phyloP scores from a whole-genome alignment of 2,113 vertebrate genomes.

The Cyanistes caeruleus region DNA sequence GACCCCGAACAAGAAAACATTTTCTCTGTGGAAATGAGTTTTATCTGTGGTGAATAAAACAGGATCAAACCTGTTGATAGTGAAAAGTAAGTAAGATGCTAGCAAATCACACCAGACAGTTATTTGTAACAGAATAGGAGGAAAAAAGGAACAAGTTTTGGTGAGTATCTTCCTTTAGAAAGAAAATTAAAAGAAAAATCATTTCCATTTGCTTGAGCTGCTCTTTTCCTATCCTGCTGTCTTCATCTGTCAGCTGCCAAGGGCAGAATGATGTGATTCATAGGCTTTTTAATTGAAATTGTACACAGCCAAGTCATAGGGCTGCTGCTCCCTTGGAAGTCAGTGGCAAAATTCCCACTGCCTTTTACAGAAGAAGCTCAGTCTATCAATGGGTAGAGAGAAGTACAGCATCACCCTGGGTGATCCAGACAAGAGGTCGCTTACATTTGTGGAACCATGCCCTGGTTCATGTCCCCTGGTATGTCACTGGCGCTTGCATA shows the following conservation, averaged over 20 bases:
- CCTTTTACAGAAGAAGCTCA: not conserved
- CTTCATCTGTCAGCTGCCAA: slow-evolving; percentile 47
- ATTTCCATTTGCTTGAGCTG: slow-evolving; percentile 50
- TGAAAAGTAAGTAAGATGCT: not conserved
- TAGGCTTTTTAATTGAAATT: slow-evolving; percentile 45
- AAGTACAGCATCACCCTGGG: not conserved
- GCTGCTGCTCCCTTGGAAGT: slow-evolving; percentile 30
- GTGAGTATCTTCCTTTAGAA: slow-evolving; percentile 3
- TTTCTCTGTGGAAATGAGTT: not conserved
- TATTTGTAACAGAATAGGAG: not conserved
- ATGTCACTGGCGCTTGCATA: not conserved
- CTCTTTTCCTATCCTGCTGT: slow-evolving; percentile 55
- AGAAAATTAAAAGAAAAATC: slow-evolving; percentile 15
- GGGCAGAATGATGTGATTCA: slow-evolving; percentile 36
- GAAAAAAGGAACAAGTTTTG: not conserved
- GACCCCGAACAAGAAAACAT: not conserved
- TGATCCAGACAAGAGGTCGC: not conserved
- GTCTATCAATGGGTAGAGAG: not conserved
- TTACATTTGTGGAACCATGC: not conserved
- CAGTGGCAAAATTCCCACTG: slow-evolving; percentile 31
- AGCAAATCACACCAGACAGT: not conserved
- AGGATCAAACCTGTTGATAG: not conserved
- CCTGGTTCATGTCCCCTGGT: not conserved
- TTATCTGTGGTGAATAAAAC: not conserved
- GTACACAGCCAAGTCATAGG: slow-evolving; percentile 12